Base-by-base conservation (phyloP, 1,140 invertebrate genomes). In the Ruditapes philippinarum region DNA sequence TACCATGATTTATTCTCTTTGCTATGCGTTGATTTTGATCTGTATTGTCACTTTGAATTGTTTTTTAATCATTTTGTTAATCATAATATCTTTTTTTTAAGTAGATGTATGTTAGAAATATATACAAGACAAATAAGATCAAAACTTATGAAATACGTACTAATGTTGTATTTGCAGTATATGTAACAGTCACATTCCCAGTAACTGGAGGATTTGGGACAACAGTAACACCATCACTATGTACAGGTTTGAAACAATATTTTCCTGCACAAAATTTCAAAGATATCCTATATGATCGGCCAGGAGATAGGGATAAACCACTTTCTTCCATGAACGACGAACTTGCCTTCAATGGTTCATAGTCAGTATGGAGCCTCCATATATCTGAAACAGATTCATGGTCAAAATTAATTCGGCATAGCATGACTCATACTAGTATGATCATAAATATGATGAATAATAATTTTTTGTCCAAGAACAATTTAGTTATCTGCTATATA, bases 211-310 rank as follows among this genome's bases (percentile, higher is more conserved):
- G 90, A n/a, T 70, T 65, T 12, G 70, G 25, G 40, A 68, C 51
- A 28, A 92, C 45, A 14, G 73, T 74, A 0, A 92, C 88, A 31
- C 91, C 91, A 70, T 89, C 49, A 87, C 88, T 92, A 49, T 83
- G 73, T n/a, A 88, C 74, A 17, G 89, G 78, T 17, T 88, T 36
- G 14, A 57, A 73, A 57, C 91, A 92, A n/a, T 79, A 49, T 38
- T 74, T 40, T 2, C 36, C 83, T 22, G 73, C 70, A 82, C 91
- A 92, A 25, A 89, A 88, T 73, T 81, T 87, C 14, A 92, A 17
- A 5, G 74, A 60, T n/a, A 83, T 31, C n/a, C 89, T 78, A 45
- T 91, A 91, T 1, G 19, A 36, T 28, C 84, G 45, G 11, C 91
- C 89, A 54, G 89, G 51, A 22, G 80, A 36, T 38, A 92, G 76